Evolutionary conservation across 2,888 invertebrate species (phyloP), one percentile per base, ranked within the genome.

Genomic region (Frankliniella fusca): DNA sequence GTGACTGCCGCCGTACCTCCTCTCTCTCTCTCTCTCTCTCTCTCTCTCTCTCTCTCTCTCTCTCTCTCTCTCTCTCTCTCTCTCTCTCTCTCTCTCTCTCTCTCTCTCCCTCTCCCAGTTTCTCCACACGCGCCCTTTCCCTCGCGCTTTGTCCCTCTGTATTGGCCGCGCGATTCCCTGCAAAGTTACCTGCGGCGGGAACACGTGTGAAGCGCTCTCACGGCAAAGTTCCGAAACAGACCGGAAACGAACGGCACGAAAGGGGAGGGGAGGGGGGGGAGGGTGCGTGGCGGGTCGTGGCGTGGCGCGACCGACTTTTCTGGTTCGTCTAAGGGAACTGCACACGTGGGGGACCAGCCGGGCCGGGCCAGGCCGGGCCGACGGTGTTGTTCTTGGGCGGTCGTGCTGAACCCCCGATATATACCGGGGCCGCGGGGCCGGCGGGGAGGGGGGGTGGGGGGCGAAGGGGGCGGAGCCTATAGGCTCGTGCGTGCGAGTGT

Each of bases 171-270:
- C 70, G 70, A 23, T 76, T 23, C 54, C 54, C 54, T 18, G 2
- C 70, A 76, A 23, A 76, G 70, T 76, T 76, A 76, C 70, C 70
- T 76, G 70, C 38, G 38, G 38, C 38, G 5, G 38, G 27, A 76
- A 76, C 70, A 76, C 70, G 70, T 76, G 70, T 76, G 70, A 1
- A 27, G 23, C 70, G 70, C 70, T 76, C 70, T 76, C 70, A 76
- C 70, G 70, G 12, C 23, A 76, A 76, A 76, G 70, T 76, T 76
- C 12, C 27, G 70, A 76, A 76, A 76, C 70, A 76, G 23, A 27
- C 27, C 27, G 70, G 70, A 23, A 76, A 23, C 70, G 70, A 23
- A 9, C 23, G 70, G 70, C 23, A 3, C n/a, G 70, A 61, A 61
- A 18, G 61, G 18, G 70, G 70, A 23, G 70, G 70, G 11, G 11